Evolutionary conservation across 2,797 vertebrate genomes (phyloP).

Genomic region (Echeneis naucrates): DNA sequence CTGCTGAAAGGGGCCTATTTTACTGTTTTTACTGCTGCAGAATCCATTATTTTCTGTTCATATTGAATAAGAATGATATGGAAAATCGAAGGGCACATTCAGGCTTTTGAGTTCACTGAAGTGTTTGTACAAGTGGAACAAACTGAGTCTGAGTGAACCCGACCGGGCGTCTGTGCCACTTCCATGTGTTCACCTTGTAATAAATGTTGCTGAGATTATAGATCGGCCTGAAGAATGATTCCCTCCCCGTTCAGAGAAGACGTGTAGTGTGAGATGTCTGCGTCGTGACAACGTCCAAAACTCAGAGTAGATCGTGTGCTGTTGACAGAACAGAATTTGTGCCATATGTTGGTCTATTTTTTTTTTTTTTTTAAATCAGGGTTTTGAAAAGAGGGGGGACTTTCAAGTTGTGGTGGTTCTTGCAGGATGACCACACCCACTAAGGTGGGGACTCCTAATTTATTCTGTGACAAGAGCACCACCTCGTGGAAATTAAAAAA

Average conservation of each 20-base stretch:
- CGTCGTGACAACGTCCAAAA: too few relatives aligned
- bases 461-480: conserved; percentile 66
- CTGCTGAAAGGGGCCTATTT: conserved; percentile 45
- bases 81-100: conserved; percentile 37
- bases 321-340: conserved; percentile 60
- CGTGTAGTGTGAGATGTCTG: conserved; percentile 26
- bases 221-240: neutral
- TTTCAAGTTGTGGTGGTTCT: conserved; percentile 39
- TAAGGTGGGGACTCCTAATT: conserved; percentile 33
- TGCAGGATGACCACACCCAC: conserved; percentile 40
- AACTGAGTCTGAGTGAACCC: conserved; percentile 10
- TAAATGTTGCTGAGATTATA: conserved; percentile 32
- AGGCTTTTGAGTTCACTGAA: conserved; percentile 36
- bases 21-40: conserved; percentile 17
- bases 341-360: conserved; percentile 63
- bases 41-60: conserved; percentile 57
- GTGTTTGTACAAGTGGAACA: conserved; percentile 15
- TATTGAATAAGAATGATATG: conserved; percentile 54
- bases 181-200: conserved; percentile 17
- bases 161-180: neutral
- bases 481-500: conserved; percentile 64
- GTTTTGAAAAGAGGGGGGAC: conserved; percentile 40
- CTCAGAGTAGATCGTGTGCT: too few relatives aligned
- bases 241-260: conserved; percentile 1
- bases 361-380: too few relatives aligned